Base-by-base conservation (phyloP, 2,797 vertebrate species). In the Chrosomus eos region DNA sequence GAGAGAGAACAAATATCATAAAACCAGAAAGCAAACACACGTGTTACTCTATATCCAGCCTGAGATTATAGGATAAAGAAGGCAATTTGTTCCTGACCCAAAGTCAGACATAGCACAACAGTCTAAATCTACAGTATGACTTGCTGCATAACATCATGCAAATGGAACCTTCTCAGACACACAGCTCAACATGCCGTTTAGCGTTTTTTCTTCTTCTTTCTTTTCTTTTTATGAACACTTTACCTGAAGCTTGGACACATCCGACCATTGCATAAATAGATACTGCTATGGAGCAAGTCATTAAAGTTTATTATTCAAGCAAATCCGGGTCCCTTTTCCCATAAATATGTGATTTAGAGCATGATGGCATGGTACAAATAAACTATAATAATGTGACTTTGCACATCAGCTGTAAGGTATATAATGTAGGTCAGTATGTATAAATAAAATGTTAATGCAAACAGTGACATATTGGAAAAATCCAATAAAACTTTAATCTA, bases 1-100 rank as follows among this genome's bases (percentile, higher is more conserved):
- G 80, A 74, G 31, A 55, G 60, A 48, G 33, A 74, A 66, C 40
- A 66, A 80, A 79, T 43, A 77, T 78, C 55, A 88, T 80, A 74
- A 80, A 68, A 70, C 45, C 78, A 18, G 58, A 81, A 86, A 85
- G 75, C 80, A 87, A 88, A 89, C 85, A 88, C 80, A 88, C 60
- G 71, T 77, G 78, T 87, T 86, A 88, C 81, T 70, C 55, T 55
- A 58, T 64, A 80, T 84, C 60, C 53, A 82, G 86, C 33, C 85
- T 60, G 82, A 88, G 87, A 88, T 89, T 86, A 88, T 67, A 86
- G 86, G 87, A 90, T 88, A 86, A 87, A 86, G 75, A 48, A 73
- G 70, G 83, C 84, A 82, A 89, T 90, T 89, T 86, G 81, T 85
- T 82, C 66, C 79, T 86, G 84, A 88, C 84, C 88, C 76, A 80